Evolutionary conservation across 1,140 invertebrate genomes (phyloP).

Genomic region (Lordiphosa stackelbergi): DNA sequence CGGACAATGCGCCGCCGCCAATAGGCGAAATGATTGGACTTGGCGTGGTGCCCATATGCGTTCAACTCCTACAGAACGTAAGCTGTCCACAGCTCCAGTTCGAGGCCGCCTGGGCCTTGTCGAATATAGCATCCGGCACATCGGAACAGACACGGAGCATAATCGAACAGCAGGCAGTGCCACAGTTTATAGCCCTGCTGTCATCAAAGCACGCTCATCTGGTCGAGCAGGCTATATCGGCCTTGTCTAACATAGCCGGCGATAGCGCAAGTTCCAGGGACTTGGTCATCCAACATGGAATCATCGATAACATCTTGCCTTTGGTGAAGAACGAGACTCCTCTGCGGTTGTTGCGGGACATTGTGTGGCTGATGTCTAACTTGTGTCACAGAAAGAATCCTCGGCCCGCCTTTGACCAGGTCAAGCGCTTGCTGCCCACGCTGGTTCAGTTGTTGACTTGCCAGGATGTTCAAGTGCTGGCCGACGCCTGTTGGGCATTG

Average conservation of each 20-base stretch:
- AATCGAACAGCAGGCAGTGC: too few relatives aligned
- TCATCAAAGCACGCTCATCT: conserved; percentile 86
- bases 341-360: conserved; percentile 78
- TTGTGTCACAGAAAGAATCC: conserved; percentile 95
- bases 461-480: conserved; percentile 86
- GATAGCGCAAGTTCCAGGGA: conserved; percentile 89
- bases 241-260: conserved; percentile 97
- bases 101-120: conserved; percentile 98
- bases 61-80: conserved; percentile 85
- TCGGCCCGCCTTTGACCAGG: conserved; percentile 85
- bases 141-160: conserved; percentile 79
- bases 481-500: conserved; percentile 98
- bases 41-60: conserved; percentile 91
- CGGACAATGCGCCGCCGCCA: conserved; percentile 91
- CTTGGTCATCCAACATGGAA: conserved; percentile 82
- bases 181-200: conserved; percentile 73
- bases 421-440: conserved; percentile 88
- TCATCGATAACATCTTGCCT: conserved; percentile 82
- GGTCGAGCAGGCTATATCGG: conserved; percentile 98
- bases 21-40: conserved; percentile 92
- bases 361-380: conserved; percentile 95
- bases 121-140: conserved; percentile 97
- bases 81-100: conserved; percentile 92
- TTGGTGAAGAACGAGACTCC: conserved; percentile 81
- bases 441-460: conserved; percentile 87